A percentile compares a stretch with the other conserved stretches of the same genome.
These are phyloP conservation scores for Lissocephala sabroskyi DNA, from an alignment of 2,888 invertebrate species.

Conservation along the genomic window DNA sequence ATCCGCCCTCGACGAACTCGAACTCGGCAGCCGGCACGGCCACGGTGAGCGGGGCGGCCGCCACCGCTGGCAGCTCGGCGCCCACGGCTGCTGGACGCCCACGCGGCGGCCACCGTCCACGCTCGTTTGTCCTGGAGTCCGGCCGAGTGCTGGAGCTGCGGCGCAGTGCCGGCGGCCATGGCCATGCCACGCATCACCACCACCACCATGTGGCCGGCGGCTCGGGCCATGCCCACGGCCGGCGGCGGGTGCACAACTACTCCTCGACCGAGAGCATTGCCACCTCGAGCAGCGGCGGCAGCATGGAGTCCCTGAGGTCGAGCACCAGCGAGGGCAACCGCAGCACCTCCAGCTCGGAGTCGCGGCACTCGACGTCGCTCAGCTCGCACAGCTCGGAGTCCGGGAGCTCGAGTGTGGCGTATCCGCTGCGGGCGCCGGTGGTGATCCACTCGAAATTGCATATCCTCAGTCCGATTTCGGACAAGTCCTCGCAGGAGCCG, in stretches of 20 bases:
- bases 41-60: slow-evolving; percentile 14
- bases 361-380: slow-evolving; percentile 85
- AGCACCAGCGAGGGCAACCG: slow-evolving; percentile 91
- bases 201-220: slow-evolving; percentile 40
- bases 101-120: slow-evolving; percentile 75
- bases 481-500: slow-evolving; percentile 91
- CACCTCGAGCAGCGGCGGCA: slow-evolving; percentile 88
- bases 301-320: slow-evolving; percentile 89
- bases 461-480: slow-evolving; percentile 90
- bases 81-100: slow-evolving; percentile 74
- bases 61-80: slow-evolving; percentile 75
- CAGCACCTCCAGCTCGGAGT: slow-evolving; percentile 89
- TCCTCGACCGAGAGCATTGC: slow-evolving; percentile 89
- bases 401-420: slow-evolving; percentile 74
- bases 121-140: slow-evolving; percentile 76
- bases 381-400: slow-evolving; percentile 91
- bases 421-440: slow-evolving; percentile 79
- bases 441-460: slow-evolving; percentile 85
- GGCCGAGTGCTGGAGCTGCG: slow-evolving; percentile 83
- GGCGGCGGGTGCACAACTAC: slow-evolving; percentile 57
- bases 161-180: slow-evolving; percentile 73
- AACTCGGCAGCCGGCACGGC: slow-evolving; percentile 75
- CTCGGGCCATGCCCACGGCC: slow-evolving; percentile 7
- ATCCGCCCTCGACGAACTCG: slow-evolving; percentile 64
- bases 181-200: slow-evolving; percentile 22